These are phyloP conservation scores for Euglossa dilemma DNA, from an alignment of 1,140 invertebrate genomes.

Conservation along the genomic window DNA sequence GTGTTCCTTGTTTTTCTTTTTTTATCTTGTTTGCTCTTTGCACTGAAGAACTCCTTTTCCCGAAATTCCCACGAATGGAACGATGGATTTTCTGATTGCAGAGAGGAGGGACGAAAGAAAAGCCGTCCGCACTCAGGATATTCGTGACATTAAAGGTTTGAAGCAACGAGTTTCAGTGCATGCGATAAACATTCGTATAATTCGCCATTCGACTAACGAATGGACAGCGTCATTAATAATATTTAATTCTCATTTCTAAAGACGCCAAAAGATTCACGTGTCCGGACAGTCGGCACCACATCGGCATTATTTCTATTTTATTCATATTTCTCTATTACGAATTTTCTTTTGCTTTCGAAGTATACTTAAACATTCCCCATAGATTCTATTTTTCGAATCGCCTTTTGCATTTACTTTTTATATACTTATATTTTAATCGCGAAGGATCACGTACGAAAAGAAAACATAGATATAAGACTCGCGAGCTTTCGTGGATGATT, in stretches of 20 bases:
- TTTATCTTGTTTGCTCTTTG: conserved; percentile 20
- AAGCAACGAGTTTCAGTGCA: conserved; percentile 68
- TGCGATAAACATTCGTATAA: conserved; percentile 53
- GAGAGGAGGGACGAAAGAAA: conserved; percentile 75
- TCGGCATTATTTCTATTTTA: neutral
- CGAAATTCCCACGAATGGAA: conserved; percentile 48
- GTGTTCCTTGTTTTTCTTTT: conserved; percentile 52
- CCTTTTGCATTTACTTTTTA: neutral
- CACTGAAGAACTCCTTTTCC: neutral
- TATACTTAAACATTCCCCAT: neutral
- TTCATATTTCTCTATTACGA: neutral
- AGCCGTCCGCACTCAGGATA: conserved; percentile 76
- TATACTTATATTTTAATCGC: neutral
- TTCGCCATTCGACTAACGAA: conserved; percentile 30
- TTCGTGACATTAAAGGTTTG: conserved; percentile 82
- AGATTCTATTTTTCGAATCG: neutral
- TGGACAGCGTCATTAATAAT: conserved; percentile 24
- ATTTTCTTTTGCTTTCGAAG: neutral
- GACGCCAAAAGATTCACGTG: conserved; percentile 13
- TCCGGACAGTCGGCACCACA: conserved; percentile 27
- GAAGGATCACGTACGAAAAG: neutral
- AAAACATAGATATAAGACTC: neutral
- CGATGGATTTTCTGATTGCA: conserved; percentile 67
- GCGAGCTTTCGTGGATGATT: neutral
- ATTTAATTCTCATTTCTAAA: conserved; percentile 22